These are phyloP conservation scores for Bryconaethiops microstoma DNA, from an alignment of 2,797 vertebrate species.

Conservation along the genomic window DNA sequence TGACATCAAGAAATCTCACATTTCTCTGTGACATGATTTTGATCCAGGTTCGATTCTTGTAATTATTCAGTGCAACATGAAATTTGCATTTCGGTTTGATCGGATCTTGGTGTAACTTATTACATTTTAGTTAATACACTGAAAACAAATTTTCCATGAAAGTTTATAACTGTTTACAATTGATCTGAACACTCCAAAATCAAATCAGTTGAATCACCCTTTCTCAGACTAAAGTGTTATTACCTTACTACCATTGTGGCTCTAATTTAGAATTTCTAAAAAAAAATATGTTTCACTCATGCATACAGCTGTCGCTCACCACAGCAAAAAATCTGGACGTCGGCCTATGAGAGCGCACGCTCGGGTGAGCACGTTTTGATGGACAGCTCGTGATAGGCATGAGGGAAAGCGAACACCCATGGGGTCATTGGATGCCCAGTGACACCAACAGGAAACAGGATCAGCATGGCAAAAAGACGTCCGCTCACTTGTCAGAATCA, in stretches of 20 bases:
- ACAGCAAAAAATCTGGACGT: constrained; percentile 34
- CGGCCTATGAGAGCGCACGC: constrained; percentile 30
- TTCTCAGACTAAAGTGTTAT: neutral
- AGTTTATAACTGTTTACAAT: neutral
- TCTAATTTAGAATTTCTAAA: neutral
- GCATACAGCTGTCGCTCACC: constrained; percentile 45
- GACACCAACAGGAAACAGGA: constrained; percentile 53
- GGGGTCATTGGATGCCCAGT: constrained; percentile 40
- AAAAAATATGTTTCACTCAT: constrained; percentile 5
- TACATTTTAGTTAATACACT: neutral
- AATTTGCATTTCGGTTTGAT: no score
- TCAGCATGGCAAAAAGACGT: constrained; percentile 44
- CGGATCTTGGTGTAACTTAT: no score
- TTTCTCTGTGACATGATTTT: neutral
- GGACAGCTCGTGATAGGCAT: constrained; percentile 48
- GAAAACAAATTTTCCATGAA: neutral
- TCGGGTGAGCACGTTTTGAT: constrained; percentile 25
- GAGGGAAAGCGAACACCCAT: constrained; percentile 33
- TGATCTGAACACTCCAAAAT: neutral
- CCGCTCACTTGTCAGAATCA: constrained; percentile 42
- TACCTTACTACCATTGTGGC: neutral
- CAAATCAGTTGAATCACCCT: neutral
- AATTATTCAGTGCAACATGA: neutral
- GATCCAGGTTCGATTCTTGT: no score
- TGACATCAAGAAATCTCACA: neutral